phyloP scores from a whole-genome alignment of 2,113 vertebrate species.

The Ceyx cyanopectus region DNA sequence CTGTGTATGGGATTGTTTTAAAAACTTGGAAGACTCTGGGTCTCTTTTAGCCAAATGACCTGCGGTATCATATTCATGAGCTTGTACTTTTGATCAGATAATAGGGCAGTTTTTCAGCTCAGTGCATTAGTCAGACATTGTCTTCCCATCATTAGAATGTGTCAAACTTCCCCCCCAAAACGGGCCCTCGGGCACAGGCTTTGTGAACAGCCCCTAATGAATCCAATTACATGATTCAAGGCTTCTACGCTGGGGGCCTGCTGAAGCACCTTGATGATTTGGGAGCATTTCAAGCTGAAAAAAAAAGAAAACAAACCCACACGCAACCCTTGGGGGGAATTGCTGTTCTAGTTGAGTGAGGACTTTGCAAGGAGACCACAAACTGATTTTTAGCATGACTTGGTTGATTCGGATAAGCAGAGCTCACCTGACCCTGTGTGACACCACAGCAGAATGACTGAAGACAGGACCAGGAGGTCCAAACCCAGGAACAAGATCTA shows the following conservation, averaged over 20 bases:
- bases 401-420: not conserved
- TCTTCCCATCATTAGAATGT: slow-evolving; percentile 43
- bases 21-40: slow-evolving; percentile 50
- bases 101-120: slow-evolving; percentile 54
- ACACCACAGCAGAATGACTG: not conserved
- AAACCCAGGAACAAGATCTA: not conserved
- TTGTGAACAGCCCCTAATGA: slow-evolving; percentile 12
- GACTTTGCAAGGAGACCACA: not conserved
- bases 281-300: not conserved
- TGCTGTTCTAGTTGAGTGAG: not conserved
- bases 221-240: not conserved
- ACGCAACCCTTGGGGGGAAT: not conserved
- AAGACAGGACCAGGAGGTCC: not conserved
- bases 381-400: not conserved
- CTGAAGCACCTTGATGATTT: not conserved
- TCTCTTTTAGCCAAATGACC: slow-evolving; percentile 58
- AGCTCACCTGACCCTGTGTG: not conserved
- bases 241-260: not conserved
- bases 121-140: slow-evolving; percentile 49
- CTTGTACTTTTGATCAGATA: slow-evolving; percentile 69
- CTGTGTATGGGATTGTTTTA: slow-evolving; percentile 46
- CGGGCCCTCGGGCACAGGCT: slow-evolving; percentile 23
- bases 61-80: slow-evolving; percentile 45
- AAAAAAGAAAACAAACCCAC: not conserved
- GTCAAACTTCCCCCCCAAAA: slow-evolving; percentile 20